Base-by-base conservation (phyloP, 2,888 invertebrate genomes). In the Diadegma fenestrale region DNA sequence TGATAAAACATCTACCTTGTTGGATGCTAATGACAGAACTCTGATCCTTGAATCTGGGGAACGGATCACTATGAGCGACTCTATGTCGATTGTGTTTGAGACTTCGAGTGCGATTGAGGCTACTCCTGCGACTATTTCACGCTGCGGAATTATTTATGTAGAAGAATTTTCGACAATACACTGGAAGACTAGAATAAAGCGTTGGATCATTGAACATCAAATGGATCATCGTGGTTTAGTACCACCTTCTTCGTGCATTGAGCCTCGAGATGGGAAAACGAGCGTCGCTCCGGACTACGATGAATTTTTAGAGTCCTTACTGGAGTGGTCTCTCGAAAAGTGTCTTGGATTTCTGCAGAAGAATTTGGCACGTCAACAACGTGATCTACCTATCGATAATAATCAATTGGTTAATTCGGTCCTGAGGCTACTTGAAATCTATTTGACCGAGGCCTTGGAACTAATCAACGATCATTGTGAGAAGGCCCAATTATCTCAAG, bases 111-210 rank as follows among this genome's bases (percentile, higher is more conserved):
- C 96, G 43, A 92, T 94, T 4, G 94, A 95, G 87, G 94, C 94
- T 26, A 95, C 95, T 5, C 96, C 96, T 45, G 95, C 95, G 8
- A 95, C 95, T 85, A 95, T 96, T 43, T 95, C 96, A 66, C 94
- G 95, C 17, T 96, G 96, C 91, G 96, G 96, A 66, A 95, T 96
- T 93, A 94, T 96, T 80, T 96, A 96, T 91, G 92, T 96, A 86
- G 96, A 96, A 85, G 94, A 95, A 0, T 63, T 26, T 26, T 85
- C 88, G 26, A 94, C 94, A 14, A 92, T 95, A 0, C 95, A 95
- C 17, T 96, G 96, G 96, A 91, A 94, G 68, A 94, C 95, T 0
- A 92, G 96, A 43, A 91, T 51, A 61, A 82, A n/a, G 89, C 86
- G 41, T 3, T 88, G 66, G 81, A 88, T 82, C 43, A 77, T 85